phyloP scores from a whole-genome alignment of 2,888 invertebrate genomes.

The Agrochola lychnidis region DNA sequence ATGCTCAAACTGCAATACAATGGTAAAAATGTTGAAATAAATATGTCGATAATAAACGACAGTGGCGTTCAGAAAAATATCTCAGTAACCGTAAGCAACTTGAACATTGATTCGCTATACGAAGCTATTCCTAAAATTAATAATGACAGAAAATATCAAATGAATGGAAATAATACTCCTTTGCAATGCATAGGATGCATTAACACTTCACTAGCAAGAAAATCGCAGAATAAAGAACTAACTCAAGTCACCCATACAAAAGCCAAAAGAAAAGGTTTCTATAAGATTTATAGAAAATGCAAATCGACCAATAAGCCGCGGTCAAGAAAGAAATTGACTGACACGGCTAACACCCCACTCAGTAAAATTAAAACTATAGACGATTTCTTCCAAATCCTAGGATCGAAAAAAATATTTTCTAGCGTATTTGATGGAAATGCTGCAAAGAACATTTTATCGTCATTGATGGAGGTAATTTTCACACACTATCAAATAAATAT shows the following conservation, averaged over 20 bases:
- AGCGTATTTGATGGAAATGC: slow-evolving; percentile 76
- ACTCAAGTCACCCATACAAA: slow-evolving; percentile 45
- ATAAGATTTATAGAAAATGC: slow-evolving; percentile 79
- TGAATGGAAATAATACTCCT: not conserved
- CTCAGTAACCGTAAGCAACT: slow-evolving; percentile 33
- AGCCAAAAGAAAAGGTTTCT: slow-evolving; percentile 69
- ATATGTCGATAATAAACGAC: slow-evolving; percentile 33
- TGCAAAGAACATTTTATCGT: slow-evolving; percentile 77
- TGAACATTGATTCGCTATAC: slow-evolving; percentile 39
- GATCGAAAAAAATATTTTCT: slow-evolving; percentile 74
- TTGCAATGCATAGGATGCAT: slow-evolving; percentile 48
- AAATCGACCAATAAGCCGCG: slow-evolving; percentile 76
- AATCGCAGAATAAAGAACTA: slow-evolving; percentile 12
- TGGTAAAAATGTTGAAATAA: slow-evolving; percentile 38
- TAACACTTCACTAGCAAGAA: slow-evolving; percentile 16
- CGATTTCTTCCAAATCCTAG: slow-evolving; percentile 83
- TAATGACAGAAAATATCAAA: not conserved
- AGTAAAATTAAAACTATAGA: slow-evolving; percentile 80
- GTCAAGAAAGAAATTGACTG: slow-evolving; percentile 35
- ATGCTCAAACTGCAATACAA: slow-evolving; percentile 43
- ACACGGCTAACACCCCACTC: slow-evolving; percentile 71
- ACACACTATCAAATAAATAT: not conserved
- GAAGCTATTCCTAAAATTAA: slow-evolving; percentile 27
- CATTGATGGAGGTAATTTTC: slow-evolving; percentile 78
- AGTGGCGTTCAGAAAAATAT: slow-evolving; percentile 29